phyloP scores from a whole-genome alignment of 2,113 vertebrate genomes.

The Lycocorax pyrrhopterus region DNA sequence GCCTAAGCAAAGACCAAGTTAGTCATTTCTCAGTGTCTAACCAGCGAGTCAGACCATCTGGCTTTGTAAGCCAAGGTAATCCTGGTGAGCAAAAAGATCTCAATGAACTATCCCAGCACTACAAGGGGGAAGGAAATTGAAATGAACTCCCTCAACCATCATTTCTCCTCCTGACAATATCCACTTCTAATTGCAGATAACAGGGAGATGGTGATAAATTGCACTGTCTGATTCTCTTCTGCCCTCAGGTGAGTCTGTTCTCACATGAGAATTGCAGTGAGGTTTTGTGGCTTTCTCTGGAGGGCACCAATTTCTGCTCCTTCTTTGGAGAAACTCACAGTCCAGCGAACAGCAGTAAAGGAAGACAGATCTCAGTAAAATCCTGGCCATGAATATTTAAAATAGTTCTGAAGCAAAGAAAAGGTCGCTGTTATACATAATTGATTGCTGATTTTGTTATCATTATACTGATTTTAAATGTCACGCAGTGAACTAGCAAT shows the following conservation, averaged over 20 bases:
- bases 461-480: not conserved
- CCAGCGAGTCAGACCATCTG: not conserved
- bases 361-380: not conserved
- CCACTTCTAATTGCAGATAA: not conserved
- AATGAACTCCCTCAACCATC: not conserved
- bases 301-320: not conserved
- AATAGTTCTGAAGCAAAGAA: not conserved
- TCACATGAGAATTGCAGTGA: not conserved
- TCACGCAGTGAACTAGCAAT: not conserved
- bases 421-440: not conserved
- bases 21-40: not conserved
- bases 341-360: not conserved
- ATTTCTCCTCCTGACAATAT: not conserved
- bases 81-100: not conserved
- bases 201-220: not conserved
- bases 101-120: fast-evolving
- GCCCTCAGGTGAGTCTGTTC: not conserved
- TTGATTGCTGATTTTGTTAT: not conserved
- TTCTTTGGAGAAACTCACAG: not conserved
- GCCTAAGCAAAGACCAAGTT: not conserved
- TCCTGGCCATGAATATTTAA: not conserved
- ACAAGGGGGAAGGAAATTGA: not conserved
- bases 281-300: not conserved
- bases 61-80: not conserved
- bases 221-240: not conserved